Conservation (phyloP, 2,113 vertebrate genomes). For the Tiliqua scincoides region DNA sequence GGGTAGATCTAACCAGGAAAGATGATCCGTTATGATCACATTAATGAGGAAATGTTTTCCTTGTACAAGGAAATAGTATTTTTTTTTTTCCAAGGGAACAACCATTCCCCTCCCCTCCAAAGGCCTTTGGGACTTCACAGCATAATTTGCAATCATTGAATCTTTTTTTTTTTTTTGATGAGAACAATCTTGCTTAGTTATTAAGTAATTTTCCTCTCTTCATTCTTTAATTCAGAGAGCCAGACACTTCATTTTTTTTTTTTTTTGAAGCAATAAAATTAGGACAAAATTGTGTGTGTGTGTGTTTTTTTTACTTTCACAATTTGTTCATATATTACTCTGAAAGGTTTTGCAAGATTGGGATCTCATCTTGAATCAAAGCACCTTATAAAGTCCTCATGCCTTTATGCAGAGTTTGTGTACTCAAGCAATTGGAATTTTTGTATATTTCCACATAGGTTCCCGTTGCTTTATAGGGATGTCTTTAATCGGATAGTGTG, state of each 20-base stretch:
- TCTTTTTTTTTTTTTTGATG: conserved; percentile 3
- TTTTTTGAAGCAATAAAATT: conserved; percentile 36
- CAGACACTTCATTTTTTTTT: conserved; percentile 23
- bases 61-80: not conserved
- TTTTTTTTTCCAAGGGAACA: not conserved
- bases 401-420: no score
- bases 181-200: conserved; percentile 39
- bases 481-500: no score
- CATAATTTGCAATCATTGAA: not conserved
- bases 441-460: no score
- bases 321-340: not conserved
- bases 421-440: no score
- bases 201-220: conserved; percentile 45
- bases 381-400: not conserved
- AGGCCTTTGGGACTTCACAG: not conserved
- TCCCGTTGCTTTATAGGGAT: no score
- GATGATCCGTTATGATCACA: no score
- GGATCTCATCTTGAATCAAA: not conserved
- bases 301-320: conserved; percentile 25
- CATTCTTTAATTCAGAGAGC: conserved; percentile 44
- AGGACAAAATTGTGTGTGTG: conserved; percentile 25
- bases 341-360: no score
- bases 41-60: no score
- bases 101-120: not conserved
- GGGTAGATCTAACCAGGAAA: no score